A percentile compares a stretch with the other conserved stretches of the same genome.
phyloP scores from a whole-genome alignment of 2,797 vertebrate genomes.

The Enoplosus armatus region DNA sequence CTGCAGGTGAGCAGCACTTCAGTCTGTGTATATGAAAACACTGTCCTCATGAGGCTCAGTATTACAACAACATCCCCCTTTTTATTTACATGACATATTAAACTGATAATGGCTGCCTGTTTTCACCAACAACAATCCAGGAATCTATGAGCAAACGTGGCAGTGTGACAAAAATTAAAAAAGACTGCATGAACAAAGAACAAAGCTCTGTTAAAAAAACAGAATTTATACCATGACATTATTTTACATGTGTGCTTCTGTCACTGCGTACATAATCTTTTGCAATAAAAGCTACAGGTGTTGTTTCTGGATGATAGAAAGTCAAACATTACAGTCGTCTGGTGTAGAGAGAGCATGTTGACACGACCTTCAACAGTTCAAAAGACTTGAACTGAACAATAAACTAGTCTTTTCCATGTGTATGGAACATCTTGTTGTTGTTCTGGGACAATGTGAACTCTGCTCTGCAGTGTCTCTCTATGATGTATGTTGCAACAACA shows the following conservation, averaged over 20 bases:
- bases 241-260: background rate
- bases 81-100: slow-evolving; percentile 5
- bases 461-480: background rate
- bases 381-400: background rate
- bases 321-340: background rate
- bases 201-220: background rate
- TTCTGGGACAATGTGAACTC: background rate
- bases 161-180: background rate
- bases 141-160: background rate
- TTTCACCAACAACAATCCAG: background rate
- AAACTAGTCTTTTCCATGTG: background rate
- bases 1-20: slow-evolving; percentile 86
- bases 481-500: background rate
- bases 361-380: slow-evolving; percentile 10
- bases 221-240: background rate
- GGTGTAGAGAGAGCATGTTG: background rate
- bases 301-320: background rate
- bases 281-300: background rate
- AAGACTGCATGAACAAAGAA: background rate
- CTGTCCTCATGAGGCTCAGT: background rate
- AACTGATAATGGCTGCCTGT: background rate
- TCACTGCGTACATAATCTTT: background rate
- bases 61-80: background rate
- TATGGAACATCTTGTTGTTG: background rate
- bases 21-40: background rate